Conservation (phyloP, 1,140 invertebrate species). For the Drosophila orosa region DNA sequence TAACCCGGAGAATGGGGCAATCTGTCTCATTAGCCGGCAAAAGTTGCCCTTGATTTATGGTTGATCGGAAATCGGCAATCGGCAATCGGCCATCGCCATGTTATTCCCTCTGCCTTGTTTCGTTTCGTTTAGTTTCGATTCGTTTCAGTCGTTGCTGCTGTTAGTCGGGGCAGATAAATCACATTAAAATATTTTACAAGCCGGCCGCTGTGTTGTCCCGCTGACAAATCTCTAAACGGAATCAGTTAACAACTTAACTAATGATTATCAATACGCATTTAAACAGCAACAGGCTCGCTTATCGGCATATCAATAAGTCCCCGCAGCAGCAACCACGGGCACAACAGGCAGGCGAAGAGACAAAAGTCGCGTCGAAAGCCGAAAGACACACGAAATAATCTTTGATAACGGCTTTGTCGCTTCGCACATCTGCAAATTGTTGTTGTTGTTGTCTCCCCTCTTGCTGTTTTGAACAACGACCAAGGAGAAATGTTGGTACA, state of each 20-base stretch:
- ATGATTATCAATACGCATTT: slow-evolving; percentile 78
- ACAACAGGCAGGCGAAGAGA: not conserved
- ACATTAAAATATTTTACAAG: slow-evolving; percentile 76
- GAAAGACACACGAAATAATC: slow-evolving; percentile 52
- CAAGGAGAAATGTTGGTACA: slow-evolving; percentile 38
- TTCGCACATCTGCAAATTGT: slow-evolving; percentile 62
- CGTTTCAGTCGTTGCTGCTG: slow-evolving; percentile 24
- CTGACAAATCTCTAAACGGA: slow-evolving; percentile 78
- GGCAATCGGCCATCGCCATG: slow-evolving; percentile 17
- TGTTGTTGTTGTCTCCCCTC: slow-evolving; percentile 17
- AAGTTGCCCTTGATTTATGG: slow-evolving; percentile 70
- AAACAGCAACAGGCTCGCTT: slow-evolving; percentile 49
- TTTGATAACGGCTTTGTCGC: slow-evolving; percentile 71
- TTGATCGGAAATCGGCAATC: slow-evolving; percentile 1
- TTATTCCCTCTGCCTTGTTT: slow-evolving; percentile 24
- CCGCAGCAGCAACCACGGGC: no score
- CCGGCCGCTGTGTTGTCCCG: slow-evolving; percentile 30
- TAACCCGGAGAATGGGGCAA: slow-evolving; percentile 51
- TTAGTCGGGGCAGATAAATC: slow-evolving; percentile 67
- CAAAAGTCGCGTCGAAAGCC: slow-evolving; percentile 12
- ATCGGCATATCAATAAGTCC: slow-evolving; percentile 44
- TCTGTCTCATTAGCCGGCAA: slow-evolving; percentile 77
- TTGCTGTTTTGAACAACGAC: slow-evolving; percentile 1
- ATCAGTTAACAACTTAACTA: slow-evolving; percentile 83
- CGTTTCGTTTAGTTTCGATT: slow-evolving; percentile 10